Conservation (phyloP, 2,797 vertebrate genomes). For the Hemibagrus guttatus region DNA sequence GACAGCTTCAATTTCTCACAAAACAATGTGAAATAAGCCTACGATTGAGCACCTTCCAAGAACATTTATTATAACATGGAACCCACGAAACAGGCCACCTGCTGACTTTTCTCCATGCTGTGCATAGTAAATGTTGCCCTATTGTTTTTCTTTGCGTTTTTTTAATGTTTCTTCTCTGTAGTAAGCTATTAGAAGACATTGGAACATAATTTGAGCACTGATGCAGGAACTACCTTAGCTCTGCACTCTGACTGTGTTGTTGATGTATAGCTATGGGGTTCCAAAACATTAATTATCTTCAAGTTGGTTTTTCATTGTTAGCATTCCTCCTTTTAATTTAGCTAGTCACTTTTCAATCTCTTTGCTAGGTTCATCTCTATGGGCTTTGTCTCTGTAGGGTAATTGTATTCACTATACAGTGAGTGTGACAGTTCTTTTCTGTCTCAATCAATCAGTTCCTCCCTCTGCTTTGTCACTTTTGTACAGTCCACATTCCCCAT, state of each 20-base stretch:
- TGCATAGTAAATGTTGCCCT: neutral
- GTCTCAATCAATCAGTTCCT: neutral
- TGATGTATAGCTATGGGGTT: neutral
- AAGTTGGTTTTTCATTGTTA: neutral
- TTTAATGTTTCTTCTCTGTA: neutral
- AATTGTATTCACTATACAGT: neutral
- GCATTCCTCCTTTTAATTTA: neutral
- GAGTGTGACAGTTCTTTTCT: neutral
- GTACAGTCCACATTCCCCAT: neutral
- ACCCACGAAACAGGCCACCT: slow-evolving; percentile 7
- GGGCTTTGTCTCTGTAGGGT: neutral
- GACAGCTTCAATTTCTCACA: slow-evolving; percentile 36
- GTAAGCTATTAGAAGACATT: neutral
- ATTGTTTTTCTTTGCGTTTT: neutral
- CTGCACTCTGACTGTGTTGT: neutral
- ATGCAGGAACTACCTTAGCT: neutral
- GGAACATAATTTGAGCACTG: neutral
- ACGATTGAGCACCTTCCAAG: slow-evolving; percentile 26
- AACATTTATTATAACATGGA: slow-evolving; percentile 33
- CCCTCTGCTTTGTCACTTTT: neutral
- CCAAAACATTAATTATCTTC: slow-evolving; percentile 1
- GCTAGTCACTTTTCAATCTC: neutral
- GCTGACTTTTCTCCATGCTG: neutral
- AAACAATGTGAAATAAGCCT: slow-evolving; percentile 41
- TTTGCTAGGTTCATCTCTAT: neutral